Percentiles rank a stretch among this genome's conserved stretches.
Conservation (phyloP, 2,797 vertebrate species). For the Acropternis orthonyx region DNA sequence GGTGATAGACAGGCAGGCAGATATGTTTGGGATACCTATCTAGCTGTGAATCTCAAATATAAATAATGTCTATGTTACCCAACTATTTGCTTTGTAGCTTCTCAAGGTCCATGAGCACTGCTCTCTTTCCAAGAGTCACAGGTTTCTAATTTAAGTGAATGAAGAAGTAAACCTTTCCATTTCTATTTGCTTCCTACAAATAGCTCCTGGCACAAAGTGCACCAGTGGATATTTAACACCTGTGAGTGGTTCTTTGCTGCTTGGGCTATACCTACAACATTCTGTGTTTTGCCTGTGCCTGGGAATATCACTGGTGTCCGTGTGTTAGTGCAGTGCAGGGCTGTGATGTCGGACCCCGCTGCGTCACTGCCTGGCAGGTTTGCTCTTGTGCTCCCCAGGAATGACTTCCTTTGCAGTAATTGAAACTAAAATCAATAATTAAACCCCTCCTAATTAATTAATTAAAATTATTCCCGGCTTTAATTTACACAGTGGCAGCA, state of each 20-base stretch:
- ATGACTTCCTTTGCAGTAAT: neutral
- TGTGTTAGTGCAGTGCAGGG: fast-evolving
- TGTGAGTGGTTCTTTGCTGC: fast-evolving
- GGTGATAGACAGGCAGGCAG: neutral
- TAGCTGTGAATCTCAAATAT: neutral
- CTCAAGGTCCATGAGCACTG: neutral
- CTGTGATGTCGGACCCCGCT: neutral
- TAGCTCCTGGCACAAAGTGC: fast-evolving
- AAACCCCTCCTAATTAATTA: no score
- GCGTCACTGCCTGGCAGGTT: neutral
- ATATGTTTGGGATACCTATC: neutral
- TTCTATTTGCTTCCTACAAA: neutral
- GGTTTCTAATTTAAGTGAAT: neutral
- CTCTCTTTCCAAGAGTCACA: neutral
- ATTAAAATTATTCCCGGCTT: fast-evolving
- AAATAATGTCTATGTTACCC: neutral
- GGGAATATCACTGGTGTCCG: fast-evolving
- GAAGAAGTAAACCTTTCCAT: neutral
- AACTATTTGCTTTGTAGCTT: neutral
- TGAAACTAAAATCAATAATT: neutral
- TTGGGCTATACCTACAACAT: fast-evolving
- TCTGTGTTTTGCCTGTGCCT: fast-evolving
- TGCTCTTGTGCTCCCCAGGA: neutral
- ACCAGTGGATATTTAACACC: neutral
- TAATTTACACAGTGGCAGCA: neutral